Base-by-base conservation (phyloP, 2,113 vertebrate genomes). In the Cyprinodon brontotheroides region DNA sequence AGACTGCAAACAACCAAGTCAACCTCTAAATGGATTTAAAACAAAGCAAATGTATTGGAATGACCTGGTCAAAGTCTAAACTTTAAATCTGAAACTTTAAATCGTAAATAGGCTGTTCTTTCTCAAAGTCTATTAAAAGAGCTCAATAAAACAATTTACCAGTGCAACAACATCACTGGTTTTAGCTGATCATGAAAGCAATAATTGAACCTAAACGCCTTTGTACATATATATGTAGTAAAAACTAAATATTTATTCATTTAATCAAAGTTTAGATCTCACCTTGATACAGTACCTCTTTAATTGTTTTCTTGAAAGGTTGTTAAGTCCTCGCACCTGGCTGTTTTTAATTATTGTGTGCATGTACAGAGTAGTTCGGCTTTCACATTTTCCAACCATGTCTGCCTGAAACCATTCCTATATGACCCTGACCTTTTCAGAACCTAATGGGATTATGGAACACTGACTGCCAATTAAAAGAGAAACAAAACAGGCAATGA, bases 401-500 rank as follows among this genome's bases (percentile, higher is more conserved):
- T 43, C 69, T 64, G 87, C 87, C 86, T 89, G 76, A 80, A 86
- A 77, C 90, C 79, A 74, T 72, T 89, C 88, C 81, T 80, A 70
- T 86, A 65, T 88, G 85, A 93, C 92, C 89, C 87, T 90, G 84
- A 92, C 91, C 92, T 92, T 92, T 92, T 84, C 82, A 77, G 76
- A 61, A 84, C 86, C 86, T 89, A 93, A 93, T 92, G 90, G 89
- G 92, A 92, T 93, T 90, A 91, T 80, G 73, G 82, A 70, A 67
- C 76, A 75, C 72, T 84, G 87, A 88, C 92, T 90, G 86, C 83
- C 91, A 93, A 92, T 92, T 92, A 91, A 91, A 85, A 74, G 79
- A 76, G 86, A 88, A 90, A 90, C 78, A 89, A 88, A 91, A 86
- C 77, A 63, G 77, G 78, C 81, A 81, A 80, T 77, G 72, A 76